Evolutionary conservation across 1,140 invertebrate species (phyloP), one percentile per base, ranked within the genome.

Genomic region (Caerostris darwini): DNA sequence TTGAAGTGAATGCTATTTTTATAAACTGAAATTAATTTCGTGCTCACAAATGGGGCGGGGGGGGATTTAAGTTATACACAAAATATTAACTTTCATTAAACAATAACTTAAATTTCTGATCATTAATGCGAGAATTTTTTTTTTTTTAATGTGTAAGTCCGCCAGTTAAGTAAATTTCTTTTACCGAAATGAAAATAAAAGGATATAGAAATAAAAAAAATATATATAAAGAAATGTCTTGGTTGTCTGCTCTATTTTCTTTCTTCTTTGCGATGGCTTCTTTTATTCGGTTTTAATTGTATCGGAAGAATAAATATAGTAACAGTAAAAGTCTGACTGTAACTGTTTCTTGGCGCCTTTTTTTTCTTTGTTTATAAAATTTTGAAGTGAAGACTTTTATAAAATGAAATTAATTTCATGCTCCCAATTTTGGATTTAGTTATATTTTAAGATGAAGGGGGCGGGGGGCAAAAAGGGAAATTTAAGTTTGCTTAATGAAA

Each of bases 151-250:
- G 77, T 93, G 56, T 61, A 83, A 92, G 57, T 71, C 83, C 59
- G 17, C 58, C 61, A 87, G 92, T 93, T 93, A 93, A 93, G 82
- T 94, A 64, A 86, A 82, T 92, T 92, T 92, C 91, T 92, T 92
- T 54, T 19, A 89, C 92, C 57, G 69, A 88, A 64, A 89, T 89
- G 57, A 82, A 71, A 81, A 81, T 34, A 81, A 87, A 34, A 69
- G 67, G 53, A 59, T 91, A 81, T 34, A 34, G 34, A 34, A 34
- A 34, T 34, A 34, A 34, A 34, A 34, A 34, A 34, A n/a, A n/a
- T n/a, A 61, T 56, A 77, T 64, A 14, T 64, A 50, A 77, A 53
- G 53, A 53, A 12, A 50, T 10, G 7, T 77, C 19, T 34, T 34
- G 19, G 34, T 77, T 77, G 71, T 50, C 71, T 34, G 50, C 71